Conservation (phyloP, 2,113 vertebrate species). For the Dendrocopos noguchii region DNA sequence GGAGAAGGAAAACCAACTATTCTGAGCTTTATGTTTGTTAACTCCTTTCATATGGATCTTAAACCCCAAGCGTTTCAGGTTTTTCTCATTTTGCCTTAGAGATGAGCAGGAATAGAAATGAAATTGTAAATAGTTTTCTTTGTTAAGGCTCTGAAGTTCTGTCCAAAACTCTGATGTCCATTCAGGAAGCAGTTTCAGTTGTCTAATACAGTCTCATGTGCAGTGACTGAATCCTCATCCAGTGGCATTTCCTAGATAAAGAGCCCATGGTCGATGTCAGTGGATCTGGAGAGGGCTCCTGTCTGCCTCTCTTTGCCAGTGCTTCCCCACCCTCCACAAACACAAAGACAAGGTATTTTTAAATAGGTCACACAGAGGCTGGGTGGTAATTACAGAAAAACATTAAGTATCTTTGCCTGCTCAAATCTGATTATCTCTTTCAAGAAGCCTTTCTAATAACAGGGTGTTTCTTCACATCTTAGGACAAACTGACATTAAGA, state of each 20-base stretch:
- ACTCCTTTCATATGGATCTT: background rate
- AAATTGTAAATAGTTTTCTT: background rate
- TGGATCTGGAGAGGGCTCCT: background rate
- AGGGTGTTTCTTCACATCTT: background rate
- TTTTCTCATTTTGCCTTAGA: background rate
- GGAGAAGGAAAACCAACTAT: background rate
- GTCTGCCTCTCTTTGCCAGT: background rate
- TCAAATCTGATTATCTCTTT: background rate
- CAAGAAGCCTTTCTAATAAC: background rate
- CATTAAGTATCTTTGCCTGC: background rate
- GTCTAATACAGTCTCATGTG: accelerated
- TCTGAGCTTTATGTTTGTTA: background rate
- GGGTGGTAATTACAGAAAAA: constrained; percentile 53
- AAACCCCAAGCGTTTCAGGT: background rate
- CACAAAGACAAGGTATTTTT: constrained; percentile 47
- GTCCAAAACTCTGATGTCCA: background rate
- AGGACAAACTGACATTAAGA: background rate
- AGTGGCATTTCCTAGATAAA: accelerated
- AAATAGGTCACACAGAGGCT: constrained; percentile 39
- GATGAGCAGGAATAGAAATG: background rate
- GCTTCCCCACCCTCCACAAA: background rate
- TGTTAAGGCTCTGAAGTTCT: background rate
- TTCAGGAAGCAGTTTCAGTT: background rate
- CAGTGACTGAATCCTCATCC: accelerated
- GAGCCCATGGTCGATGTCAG: background rate